Evolutionary conservation across 2,797 vertebrate species (phyloP).

Genomic region (Pseudochirops cupreus): DNA sequence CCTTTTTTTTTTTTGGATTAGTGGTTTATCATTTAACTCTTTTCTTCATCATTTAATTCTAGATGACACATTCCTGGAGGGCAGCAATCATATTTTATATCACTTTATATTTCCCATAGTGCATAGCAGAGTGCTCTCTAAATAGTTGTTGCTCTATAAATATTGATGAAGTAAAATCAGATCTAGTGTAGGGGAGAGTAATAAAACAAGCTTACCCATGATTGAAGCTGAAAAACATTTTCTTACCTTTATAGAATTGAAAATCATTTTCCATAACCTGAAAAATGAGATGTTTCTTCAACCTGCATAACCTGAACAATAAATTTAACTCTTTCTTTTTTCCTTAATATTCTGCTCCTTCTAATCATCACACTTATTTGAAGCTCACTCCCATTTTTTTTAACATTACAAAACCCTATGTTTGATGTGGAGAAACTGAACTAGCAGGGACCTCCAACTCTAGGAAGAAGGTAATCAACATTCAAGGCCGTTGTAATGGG

Average conservation of each 20-base stretch:
- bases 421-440: constrained; percentile 18
- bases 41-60: background rate
- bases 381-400: constrained; percentile 47
- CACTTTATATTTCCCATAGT: constrained; percentile 2
- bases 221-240: constrained; percentile 56
- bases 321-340: constrained; percentile 52
- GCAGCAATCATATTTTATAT: constrained; percentile 23
- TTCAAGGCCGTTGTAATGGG: background rate
- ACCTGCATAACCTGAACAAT: constrained; percentile 43
- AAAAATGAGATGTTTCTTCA: constrained; percentile 52
- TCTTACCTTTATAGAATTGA: constrained; percentile 51
- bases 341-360: constrained; percentile 12
- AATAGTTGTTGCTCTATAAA: background rate
- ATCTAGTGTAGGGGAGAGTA: constrained; percentile 62
- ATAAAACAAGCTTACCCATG: constrained; percentile 68
- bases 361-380: constrained; percentile 38
- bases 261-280: constrained; percentile 11
- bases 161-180: constrained; percentile 4
- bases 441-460: constrained; percentile 30
- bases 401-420: constrained; percentile 29
- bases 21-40: constrained; percentile 28
- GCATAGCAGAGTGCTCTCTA: background rate
- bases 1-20: constrained; percentile 37
- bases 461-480: constrained; percentile 37
- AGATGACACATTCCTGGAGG: constrained; percentile 41